Evolutionary conservation across 2,888 invertebrate species (phyloP), one percentile per base, ranked within the genome.

Genomic region (Molanna angustata): DNA sequence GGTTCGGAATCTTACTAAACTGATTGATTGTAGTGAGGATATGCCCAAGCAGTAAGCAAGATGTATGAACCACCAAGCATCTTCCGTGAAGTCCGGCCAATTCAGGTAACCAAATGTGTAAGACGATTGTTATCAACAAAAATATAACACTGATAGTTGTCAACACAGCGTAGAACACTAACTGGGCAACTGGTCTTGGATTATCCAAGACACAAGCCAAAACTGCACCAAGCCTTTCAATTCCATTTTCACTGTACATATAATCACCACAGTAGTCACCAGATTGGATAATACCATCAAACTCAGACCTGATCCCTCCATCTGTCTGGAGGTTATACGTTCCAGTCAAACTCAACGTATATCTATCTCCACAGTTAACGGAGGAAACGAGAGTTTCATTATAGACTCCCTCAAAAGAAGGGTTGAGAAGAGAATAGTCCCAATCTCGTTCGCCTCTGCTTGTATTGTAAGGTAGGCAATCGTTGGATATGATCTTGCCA

Each of bases 221-320:
- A 9, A 57, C 32, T 3, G 20, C 20, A 13, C 14, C 19, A 9
- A 42, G 19, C 18, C 49, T 35, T 16, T 37, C 37, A 19, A 11
- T 41, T 13, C 16, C 43, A 42, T 53, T 49, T 7, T 22, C 22
- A 1, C 14, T 17, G 13, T 27, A 18, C 3, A 22, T 22, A 31
- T 31, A 57, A 7, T 57, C 57, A 19, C 54, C 57, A 13, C 57
- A 57, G 27, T 48, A 57, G n/a, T 57, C 53, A 22, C 27, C 31
- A 7, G 53, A 19, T 14, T 9, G 33, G 18, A 56, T 49, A 4
- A 32, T n/a, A 9, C 56, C 56, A 19, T 50, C 45, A 4, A 4
- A 21, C 16, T 39, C 39, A 13, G 56, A 53, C 1, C 18, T n/a
- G 13, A 56, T 20, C 2, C 47, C 50, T 13, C 53, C 56, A 22